A percentile compares a stretch with the other conserved stretches of the same genome.
phyloP scores from a whole-genome alignment of 2,888 invertebrate genomes.

The Lepidochitona cinerea region DNA sequence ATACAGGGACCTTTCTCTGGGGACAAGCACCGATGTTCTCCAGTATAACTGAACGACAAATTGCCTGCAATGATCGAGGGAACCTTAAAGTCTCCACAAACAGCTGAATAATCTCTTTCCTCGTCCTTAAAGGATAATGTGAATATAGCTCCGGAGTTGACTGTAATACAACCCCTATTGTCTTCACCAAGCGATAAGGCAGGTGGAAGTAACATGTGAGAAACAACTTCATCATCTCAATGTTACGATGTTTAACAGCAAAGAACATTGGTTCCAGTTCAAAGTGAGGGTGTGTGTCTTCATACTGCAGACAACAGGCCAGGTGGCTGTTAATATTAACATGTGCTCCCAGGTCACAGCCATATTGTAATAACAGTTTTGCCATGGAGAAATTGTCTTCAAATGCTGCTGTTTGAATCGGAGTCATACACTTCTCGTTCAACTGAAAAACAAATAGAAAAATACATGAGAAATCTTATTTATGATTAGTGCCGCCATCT shows the following conservation, averaged over 20 bases:
- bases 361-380: slow-evolving; percentile 55
- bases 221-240: slow-evolving; percentile 56
- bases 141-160: slow-evolving; percentile 48
- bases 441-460: slow-evolving; percentile 39
- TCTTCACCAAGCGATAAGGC: slow-evolving; percentile 47
- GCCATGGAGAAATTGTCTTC: slow-evolving; percentile 51
- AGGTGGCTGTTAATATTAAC: slow-evolving; percentile 42
- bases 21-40: slow-evolving; percentile 46
- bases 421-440: slow-evolving; percentile 56
- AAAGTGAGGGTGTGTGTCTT: slow-evolving; percentile 66
- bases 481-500: neutral
- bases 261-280: slow-evolving; percentile 66
- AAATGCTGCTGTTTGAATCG: slow-evolving; percentile 58
- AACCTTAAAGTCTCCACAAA: slow-evolving; percentile 40
- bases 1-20: slow-evolving; percentile 39
- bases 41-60: slow-evolving; percentile 55
- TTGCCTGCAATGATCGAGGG: slow-evolving; percentile 55
- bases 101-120: slow-evolving; percentile 47
- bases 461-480: neutral
- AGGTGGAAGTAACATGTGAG: slow-evolving; percentile 51
- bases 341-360: slow-evolving; percentile 63
- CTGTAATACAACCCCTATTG: slow-evolving; percentile 53
- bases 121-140: slow-evolving; percentile 42
- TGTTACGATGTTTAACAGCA: slow-evolving; percentile 62
- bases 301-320: slow-evolving; percentile 57